A percentile compares a stretch with the other conserved stretches of the same genome.
These are phyloP conservation scores for Tachuris rubrigastra DNA, from an alignment of 2,113 vertebrate species.

Conservation along the genomic window DNA sequence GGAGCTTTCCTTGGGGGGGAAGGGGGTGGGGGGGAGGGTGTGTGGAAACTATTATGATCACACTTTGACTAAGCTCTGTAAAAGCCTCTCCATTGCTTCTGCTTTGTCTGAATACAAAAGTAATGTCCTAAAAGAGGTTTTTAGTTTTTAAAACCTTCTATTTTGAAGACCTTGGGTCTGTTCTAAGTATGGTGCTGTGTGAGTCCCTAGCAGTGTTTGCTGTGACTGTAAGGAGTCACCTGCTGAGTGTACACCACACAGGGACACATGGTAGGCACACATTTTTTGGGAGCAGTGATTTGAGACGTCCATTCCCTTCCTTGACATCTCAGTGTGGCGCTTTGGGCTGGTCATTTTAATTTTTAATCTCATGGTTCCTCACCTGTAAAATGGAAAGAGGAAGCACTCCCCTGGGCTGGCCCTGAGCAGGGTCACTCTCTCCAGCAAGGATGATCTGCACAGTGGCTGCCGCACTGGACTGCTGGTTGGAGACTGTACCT, in stretches of 20 bases:
- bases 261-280: neutral
- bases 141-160: neutral
- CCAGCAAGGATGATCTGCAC: neutral
- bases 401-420: neutral
- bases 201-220: neutral
- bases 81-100: neutral
- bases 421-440: neutral
- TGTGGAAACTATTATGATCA: neutral
- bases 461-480: neutral
- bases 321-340: neutral
- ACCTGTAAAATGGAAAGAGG: neutral
- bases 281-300: neutral
- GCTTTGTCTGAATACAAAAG: neutral
- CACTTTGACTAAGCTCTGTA: neutral
- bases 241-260: fast-evolving
- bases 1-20: neutral
- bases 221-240: neutral
- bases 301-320: neutral
- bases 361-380: fast-evolving
- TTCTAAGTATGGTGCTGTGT: neutral
- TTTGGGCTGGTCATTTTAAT: neutral
- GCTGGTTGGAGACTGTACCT: neutral
- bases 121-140: neutral
- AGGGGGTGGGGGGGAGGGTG: too few species aligned
- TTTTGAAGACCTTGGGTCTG: neutral